These are phyloP conservation scores for Limanda limanda DNA, from an alignment of 2,113 vertebrate genomes.

Conservation along the genomic window DNA sequence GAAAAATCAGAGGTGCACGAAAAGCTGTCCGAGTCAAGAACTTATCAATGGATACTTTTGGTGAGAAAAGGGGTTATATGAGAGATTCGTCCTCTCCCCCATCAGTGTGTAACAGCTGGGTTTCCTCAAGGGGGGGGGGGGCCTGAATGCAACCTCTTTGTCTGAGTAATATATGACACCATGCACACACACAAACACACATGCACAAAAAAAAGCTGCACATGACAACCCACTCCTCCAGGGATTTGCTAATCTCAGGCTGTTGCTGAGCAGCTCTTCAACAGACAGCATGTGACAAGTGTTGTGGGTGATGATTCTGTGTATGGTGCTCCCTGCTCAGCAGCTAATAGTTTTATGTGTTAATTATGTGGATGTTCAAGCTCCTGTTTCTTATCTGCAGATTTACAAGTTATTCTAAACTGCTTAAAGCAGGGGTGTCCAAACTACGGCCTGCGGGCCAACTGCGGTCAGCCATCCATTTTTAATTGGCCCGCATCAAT, in stretches of 20 bases:
- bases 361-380: background rate
- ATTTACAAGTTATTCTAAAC: too few relatives aligned
- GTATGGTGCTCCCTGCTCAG: background rate
- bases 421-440: too few relatives aligned
- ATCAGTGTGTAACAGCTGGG: slow-evolving; percentile 11
- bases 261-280: slow-evolving; percentile 1
- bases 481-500: too few relatives aligned
- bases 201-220: slow-evolving; percentile 6
- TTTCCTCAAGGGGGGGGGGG: slow-evolving; percentile 23
- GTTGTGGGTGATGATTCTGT: background rate
- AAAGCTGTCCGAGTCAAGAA: too few relatives aligned
- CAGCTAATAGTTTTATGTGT: too few relatives aligned
- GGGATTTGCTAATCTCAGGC: slow-evolving; percentile 9
- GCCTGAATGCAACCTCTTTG: slow-evolving; percentile 63
- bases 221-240: slow-evolving; percentile 19
- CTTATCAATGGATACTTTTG: slow-evolving; percentile 19
- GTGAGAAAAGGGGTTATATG: slow-evolving; percentile 10
- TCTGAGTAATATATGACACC: slow-evolving; percentile 48
- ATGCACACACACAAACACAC: slow-evolving; percentile 11
- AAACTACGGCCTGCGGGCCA: too few relatives aligned
- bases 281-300: too few relatives aligned
- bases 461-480: too few relatives aligned
- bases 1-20: too few relatives aligned
- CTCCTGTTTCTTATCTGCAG: too few relatives aligned
- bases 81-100: slow-evolving; percentile 6